Evolutionary conservation across 2,113 vertebrate genomes (phyloP).

Genomic region (Ploceus nigricollis): DNA sequence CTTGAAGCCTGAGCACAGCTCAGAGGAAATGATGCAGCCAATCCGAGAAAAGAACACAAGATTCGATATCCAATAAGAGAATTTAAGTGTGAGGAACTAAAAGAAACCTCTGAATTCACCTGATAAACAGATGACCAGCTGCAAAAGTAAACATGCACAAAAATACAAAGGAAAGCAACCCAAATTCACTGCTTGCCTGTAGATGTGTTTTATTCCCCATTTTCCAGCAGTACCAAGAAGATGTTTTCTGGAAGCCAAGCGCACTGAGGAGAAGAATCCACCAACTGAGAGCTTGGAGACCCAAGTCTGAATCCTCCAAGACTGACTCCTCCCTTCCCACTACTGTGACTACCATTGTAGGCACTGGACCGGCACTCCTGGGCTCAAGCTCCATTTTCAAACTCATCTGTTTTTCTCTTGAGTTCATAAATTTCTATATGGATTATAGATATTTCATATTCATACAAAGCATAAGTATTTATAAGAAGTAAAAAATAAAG

Average conservation of each 20-base stretch:
- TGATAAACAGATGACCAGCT: not conserved
- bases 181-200: not conserved
- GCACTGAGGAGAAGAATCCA: not conserved
- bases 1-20: not conserved
- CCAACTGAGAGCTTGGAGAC: not conserved
- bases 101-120: not conserved
- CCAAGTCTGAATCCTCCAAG: not conserved
- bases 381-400: not conserved
- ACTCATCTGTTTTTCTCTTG: not conserved
- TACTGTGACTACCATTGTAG: not conserved
- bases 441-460: not conserved
- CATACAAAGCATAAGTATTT: not conserved
- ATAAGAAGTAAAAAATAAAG: not conserved
- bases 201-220: not conserved
- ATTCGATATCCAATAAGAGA: fast-evolving
- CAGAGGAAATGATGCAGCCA: not conserved
- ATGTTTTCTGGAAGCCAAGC: not conserved
- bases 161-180: not conserved
- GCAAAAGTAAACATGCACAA: not conserved
- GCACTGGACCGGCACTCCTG: fast-evolving
- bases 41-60: fast-evolving
- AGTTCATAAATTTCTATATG: not conserved
- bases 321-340: not conserved
- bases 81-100: not conserved
- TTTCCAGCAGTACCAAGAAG: not conserved